Evolutionary conservation across 2,888 invertebrate species (phyloP).

Genomic region (Notodonta ziczac): DNA sequence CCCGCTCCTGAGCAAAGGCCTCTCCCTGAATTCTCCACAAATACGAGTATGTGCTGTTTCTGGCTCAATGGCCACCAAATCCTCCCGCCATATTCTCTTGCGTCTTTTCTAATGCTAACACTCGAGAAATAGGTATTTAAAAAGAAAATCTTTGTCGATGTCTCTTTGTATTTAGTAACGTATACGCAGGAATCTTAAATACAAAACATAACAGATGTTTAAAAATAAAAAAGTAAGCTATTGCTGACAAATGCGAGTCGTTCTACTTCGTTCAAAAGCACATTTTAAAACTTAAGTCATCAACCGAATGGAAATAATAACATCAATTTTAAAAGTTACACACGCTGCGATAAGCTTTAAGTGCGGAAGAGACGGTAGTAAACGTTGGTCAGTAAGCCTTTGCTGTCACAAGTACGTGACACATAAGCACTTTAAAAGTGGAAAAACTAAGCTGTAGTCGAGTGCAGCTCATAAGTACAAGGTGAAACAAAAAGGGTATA

Average conservation of each 20-base stretch:
- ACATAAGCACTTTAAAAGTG: no score
- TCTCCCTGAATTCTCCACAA: no score
- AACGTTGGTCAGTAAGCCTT: no score
- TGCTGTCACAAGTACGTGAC: no score
- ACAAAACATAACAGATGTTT: constrained; percentile 14
- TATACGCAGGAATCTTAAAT: constrained; percentile 25
- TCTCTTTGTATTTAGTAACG: constrained; percentile 29
- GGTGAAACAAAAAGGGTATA: no score
- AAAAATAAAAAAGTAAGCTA: constrained; percentile 10
- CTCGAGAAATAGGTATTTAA: constrained; percentile 31
- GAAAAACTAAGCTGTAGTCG: no score
- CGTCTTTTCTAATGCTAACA: constrained; percentile 18
- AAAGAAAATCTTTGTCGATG: constrained; percentile 30
- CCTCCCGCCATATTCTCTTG: constrained; percentile 15
- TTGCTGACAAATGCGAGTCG: constrained; percentile 24
- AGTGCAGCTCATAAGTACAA: no score
- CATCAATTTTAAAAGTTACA: constrained; percentile 63
- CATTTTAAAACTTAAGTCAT: constrained; percentile 60
- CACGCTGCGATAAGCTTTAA: constrained; percentile 53
- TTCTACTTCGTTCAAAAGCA: constrained; percentile 55
- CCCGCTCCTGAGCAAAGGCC: no score
- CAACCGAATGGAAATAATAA: constrained; percentile 58
- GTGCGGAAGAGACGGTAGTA: constrained; percentile 41
- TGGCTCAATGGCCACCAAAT: no score
- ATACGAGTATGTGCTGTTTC: no score